Evolutionary conservation across 2,113 vertebrate species (phyloP).

Genomic region (Hirundichthys speculiger): DNA sequence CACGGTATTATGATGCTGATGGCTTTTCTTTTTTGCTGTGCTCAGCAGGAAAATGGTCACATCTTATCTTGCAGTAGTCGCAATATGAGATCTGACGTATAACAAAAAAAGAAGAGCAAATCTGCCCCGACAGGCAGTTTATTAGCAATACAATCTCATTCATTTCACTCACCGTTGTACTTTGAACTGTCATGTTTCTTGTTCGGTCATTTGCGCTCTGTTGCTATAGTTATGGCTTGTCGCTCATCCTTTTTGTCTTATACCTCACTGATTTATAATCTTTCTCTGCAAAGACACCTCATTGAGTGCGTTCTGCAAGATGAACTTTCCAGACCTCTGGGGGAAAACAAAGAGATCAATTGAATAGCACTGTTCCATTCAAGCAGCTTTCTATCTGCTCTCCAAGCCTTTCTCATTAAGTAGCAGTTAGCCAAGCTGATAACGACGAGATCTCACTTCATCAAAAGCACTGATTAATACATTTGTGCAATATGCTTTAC

Average conservation of each 20-base stretch:
- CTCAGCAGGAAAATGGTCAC: neutral
- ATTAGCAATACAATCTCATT: constrained; percentile 64
- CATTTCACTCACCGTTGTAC: constrained; percentile 61
- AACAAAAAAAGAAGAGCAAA: constrained; percentile 1
- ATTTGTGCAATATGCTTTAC: constrained; percentile 43
- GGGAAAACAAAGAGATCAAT: constrained; percentile 63
- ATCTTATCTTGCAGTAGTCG: constrained; percentile 5
- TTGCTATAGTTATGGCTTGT: constrained; percentile 68
- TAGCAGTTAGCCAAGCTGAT: constrained; percentile 65
- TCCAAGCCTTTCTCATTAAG: constrained; percentile 53
- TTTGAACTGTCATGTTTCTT: constrained; percentile 53
- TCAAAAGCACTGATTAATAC: constrained; percentile 60
- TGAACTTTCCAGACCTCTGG: constrained; percentile 64
- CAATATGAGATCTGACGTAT: constrained; percentile 19
- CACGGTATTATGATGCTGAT: constrained; percentile 7
- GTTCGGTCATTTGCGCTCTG: constrained; percentile 25
- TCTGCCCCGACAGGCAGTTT: constrained; percentile 43
- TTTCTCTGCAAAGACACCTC: constrained; percentile 61
- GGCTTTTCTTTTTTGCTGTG: neutral
- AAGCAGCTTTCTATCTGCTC: constrained; percentile 36
- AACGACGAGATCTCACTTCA: constrained; percentile 51
- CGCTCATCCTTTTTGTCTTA: constrained; percentile 56
- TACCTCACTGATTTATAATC: constrained; percentile 74
- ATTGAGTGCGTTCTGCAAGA: constrained; percentile 50
- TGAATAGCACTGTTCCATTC: constrained; percentile 61